Conservation (phyloP, 2,113 vertebrate genomes). For the Platycercus adscitus region DNA sequence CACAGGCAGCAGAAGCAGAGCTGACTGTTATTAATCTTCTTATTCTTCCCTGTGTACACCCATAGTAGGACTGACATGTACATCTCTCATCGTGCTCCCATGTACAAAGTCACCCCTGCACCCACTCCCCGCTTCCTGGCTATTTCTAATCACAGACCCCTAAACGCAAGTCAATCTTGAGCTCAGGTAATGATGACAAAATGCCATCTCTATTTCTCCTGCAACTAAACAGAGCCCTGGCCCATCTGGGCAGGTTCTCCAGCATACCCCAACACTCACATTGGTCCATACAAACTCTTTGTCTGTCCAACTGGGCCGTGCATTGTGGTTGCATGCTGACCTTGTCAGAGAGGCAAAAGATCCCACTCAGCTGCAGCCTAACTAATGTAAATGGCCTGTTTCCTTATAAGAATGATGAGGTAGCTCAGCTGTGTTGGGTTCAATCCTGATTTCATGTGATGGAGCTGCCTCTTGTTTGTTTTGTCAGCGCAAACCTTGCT, state of each 20-base stretch:
- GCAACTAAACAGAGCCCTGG: neutral
- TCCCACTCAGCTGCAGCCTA: neutral
- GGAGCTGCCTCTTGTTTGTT: neutral
- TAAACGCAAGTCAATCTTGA: neutral
- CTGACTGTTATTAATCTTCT: neutral
- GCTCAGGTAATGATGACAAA: neutral
- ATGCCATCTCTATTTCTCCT: neutral
- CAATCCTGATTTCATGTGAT: neutral
- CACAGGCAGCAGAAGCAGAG: neutral
- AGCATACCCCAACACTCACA: accelerated
- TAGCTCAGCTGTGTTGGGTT: neutral
- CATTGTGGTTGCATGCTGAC: neutral
- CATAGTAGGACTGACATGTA: neutral
- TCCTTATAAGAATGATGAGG: neutral
- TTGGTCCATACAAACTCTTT: neutral
- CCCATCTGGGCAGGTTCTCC: neutral
- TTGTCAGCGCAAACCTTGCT: neutral
- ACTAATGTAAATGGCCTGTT: neutral
- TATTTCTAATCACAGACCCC: neutral
- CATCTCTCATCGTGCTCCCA: accelerated
- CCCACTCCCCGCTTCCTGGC: neutral
- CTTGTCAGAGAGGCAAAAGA: neutral
- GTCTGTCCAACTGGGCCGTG: neutral
- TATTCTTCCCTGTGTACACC: neutral
- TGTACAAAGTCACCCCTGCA: neutral